Evolutionary conservation across 2,888 invertebrate genomes (phyloP).

Genomic region (Tetranychus truncatus): DNA sequence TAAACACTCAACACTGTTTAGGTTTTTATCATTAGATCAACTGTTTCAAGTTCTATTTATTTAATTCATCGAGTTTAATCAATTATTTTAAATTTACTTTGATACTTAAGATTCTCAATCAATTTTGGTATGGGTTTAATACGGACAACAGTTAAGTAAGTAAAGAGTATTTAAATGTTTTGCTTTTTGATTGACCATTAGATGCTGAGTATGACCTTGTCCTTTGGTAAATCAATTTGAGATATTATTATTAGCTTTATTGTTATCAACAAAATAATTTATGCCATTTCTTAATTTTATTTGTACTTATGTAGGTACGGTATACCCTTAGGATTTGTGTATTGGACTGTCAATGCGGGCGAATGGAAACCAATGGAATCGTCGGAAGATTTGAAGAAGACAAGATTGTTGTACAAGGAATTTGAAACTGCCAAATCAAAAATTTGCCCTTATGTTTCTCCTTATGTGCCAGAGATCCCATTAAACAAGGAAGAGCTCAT

Average conservation of each 20-base stretch:
- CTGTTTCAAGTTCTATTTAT: neutral
- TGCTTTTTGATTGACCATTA: neutral
- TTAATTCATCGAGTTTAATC: neutral
- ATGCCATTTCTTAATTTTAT: neutral
- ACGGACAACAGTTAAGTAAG: neutral
- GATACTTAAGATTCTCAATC: neutral
- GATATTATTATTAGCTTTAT: neutral
- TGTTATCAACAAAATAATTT: neutral
- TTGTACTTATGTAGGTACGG: neutral
- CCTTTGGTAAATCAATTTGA: neutral
- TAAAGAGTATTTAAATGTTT: neutral
- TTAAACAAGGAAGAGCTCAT: neutral
- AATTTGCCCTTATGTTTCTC: neutral
- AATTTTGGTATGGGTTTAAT: neutral
- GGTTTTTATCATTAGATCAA: no score
- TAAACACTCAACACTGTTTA: no score
- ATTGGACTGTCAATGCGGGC: neutral
- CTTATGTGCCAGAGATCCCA: neutral
- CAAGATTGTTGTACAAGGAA: neutral
- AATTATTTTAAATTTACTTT: neutral
- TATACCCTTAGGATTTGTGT: neutral
- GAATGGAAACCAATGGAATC: neutral
- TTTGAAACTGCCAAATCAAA: neutral
- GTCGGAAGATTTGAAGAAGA: neutral
- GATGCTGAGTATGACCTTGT: neutral